These are phyloP conservation scores for Mycetomoellerius zeteki DNA, from an alignment of 1,140 invertebrate species.

Conservation along the genomic window DNA sequence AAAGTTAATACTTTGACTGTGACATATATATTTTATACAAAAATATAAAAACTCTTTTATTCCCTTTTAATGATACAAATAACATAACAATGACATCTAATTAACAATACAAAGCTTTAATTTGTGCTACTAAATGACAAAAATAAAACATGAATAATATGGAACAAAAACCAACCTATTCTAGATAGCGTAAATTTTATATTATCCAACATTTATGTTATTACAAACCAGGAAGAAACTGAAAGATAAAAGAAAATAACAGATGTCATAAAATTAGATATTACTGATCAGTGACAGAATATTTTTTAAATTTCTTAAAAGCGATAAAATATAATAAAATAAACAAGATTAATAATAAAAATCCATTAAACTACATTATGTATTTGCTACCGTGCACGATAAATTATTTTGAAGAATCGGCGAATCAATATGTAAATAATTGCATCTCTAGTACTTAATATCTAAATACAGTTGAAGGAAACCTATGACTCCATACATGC, in stretches of 20 bases:
- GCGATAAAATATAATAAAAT: slow-evolving; percentile 12
- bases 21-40: not conserved
- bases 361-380: not conserved
- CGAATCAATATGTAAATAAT: slow-evolving; percentile 35
- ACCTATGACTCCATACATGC: slow-evolving; percentile 72
- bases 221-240: slow-evolving; percentile 79
- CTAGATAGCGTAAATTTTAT: slow-evolving; percentile 73
- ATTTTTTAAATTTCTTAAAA: slow-evolving; percentile 12
- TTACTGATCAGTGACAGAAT: slow-evolving; percentile 19
- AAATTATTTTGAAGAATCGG: slow-evolving; percentile 23
- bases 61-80: slow-evolving; percentile 44
- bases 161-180: slow-evolving; percentile 79
- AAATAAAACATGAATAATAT: slow-evolving; percentile 66
- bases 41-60: slow-evolving; percentile 67
- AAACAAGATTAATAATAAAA: slow-evolving; percentile 28
- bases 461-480: slow-evolving; percentile 38
- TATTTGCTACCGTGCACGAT: slow-evolving; percentile 52
- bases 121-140: slow-evolving; percentile 52
- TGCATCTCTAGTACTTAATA: slow-evolving; percentile 44
- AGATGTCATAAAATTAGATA: slow-evolving; percentile 51
- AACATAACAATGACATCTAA: slow-evolving; percentile 52
- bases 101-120: slow-evolving; percentile 57
- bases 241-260: slow-evolving; percentile 76
- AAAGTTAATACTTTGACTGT: too few species aligned
- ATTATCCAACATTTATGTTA: slow-evolving; percentile 77